Evolutionary conservation across 2,888 invertebrate genomes (phyloP), one percentile per base, ranked within the genome.

Genomic region (Lissonota sp.): DNA sequence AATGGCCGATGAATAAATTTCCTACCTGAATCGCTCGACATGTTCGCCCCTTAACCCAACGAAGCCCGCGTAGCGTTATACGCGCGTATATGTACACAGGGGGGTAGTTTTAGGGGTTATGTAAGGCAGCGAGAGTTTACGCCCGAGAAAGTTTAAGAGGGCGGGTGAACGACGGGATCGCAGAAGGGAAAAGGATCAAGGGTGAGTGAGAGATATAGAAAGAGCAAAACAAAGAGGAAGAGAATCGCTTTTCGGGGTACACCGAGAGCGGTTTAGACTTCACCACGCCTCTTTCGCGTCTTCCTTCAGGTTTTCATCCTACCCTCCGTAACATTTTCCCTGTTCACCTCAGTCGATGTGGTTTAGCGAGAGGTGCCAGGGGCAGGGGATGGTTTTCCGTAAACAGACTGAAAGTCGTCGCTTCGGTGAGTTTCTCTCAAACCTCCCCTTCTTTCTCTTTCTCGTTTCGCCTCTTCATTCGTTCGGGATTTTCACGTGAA

Each of bases 251-350:
- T 82, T 55, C 69, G 79, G 66, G 83, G 78, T 79, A 80, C 76
- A 80, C 78, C 79, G 77, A 85, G 81, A 83, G 82, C 82, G 79
- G 84, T 78, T 82, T 77, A 83, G 82, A 83, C 84, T 82, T 79
- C 81, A 84, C 88, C 88, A 89, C 89, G 89, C 90, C 89, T 86
- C 86, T 89, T 89, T 77, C 86, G 79, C 85, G 88, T 89, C 86
- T 88, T 85, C 85, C 83, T 64, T 70, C 40, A 55, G 44, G 51
- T 40, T 63, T 46, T 69, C 69, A 60, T 69, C 62, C 53, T 26
- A 16, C 39, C 49, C 64, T 26, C 26, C 44, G n/a, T 49, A 12
- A n/a, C 63, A 44, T 51, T 16, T 62, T 74, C 40, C 46, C 63
- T n/a, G 67, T 74, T 71, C 60, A 63, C 76, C 75, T 70, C 80